These are phyloP conservation scores for Anoplopoma fimbria DNA, from an alignment of 2,113 vertebrate species.

Conservation along the genomic window DNA sequence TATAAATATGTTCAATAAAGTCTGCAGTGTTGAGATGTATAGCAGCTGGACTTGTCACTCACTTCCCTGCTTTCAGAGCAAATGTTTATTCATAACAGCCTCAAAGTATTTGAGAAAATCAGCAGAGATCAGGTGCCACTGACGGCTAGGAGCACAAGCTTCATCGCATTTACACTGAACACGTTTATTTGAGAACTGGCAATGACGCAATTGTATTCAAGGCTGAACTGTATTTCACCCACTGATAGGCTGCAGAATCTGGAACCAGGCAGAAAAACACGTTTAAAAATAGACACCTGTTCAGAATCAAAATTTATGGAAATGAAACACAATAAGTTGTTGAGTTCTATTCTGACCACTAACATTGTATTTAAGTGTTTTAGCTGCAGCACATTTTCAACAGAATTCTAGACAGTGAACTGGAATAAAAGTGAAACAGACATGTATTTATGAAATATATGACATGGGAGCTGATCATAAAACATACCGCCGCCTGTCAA, in stretches of 20 bases:
- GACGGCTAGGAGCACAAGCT: background rate
- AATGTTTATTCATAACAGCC: background rate
- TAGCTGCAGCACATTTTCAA: background rate
- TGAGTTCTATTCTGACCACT: background rate
- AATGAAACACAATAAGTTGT: background rate
- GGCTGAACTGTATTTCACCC: background rate
- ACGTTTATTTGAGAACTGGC: slow-evolving; percentile 1
- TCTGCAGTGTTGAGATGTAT: background rate
- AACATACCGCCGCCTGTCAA: background rate
- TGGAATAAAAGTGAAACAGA: background rate
- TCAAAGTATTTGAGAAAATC: background rate
- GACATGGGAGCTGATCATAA: background rate
- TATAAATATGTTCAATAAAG: no score
- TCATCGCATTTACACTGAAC: background rate
- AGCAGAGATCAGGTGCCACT: background rate
- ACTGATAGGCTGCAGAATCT: no score
- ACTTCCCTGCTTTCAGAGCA: background rate
- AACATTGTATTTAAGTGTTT: background rate
- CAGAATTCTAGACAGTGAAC: background rate
- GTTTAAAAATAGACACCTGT: slow-evolving; percentile 8
- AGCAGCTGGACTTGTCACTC: background rate
- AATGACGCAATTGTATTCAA: background rate
- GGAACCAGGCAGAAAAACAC: background rate
- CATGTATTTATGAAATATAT: background rate
- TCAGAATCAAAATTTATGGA: background rate